These are phyloP conservation scores for Oscarella lobularis DNA, from an alignment of 37 sponge, comb jelly and placozoan species.

Conservation along the genomic window DNA sequence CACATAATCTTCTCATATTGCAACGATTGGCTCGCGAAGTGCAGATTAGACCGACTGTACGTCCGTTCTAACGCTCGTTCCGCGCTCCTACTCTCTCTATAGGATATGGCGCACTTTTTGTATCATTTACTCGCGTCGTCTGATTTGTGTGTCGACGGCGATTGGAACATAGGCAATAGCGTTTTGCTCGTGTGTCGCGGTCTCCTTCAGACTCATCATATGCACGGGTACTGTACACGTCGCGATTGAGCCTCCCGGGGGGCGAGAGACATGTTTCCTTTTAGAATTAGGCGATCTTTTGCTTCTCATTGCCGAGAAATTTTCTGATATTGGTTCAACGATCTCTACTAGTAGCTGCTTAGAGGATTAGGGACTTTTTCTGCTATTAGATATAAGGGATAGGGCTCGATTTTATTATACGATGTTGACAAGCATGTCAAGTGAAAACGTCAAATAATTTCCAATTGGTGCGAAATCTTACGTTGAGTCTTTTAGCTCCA, in stretches of 20 bases:
- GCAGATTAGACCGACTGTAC: not conserved
- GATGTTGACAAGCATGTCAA: not conserved
- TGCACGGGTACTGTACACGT: not conserved
- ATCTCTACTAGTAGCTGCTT: no score
- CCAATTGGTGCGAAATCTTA: not conserved
- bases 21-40: not conserved
- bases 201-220: not conserved
- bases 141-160: not conserved
- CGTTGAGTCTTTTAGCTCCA: not conserved
- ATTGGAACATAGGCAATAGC: not conserved
- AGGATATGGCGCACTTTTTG: not conserved
- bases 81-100: not conserved
- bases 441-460: not conserved
- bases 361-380: not conserved
- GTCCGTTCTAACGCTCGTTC: not conserved
- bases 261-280: no score
- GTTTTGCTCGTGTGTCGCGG: not conserved
- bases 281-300: not conserved
- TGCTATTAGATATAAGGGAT: not conserved
- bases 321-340: slow-evolving; percentile 2
- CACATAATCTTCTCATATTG: not conserved
- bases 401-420: not conserved
- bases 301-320: not conserved
- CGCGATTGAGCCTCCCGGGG: no score
- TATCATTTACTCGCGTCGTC: not conserved